Evolutionary conservation across 2,888 invertebrate genomes (phyloP).

Genomic region (Sarcophaga carnaria): DNA sequence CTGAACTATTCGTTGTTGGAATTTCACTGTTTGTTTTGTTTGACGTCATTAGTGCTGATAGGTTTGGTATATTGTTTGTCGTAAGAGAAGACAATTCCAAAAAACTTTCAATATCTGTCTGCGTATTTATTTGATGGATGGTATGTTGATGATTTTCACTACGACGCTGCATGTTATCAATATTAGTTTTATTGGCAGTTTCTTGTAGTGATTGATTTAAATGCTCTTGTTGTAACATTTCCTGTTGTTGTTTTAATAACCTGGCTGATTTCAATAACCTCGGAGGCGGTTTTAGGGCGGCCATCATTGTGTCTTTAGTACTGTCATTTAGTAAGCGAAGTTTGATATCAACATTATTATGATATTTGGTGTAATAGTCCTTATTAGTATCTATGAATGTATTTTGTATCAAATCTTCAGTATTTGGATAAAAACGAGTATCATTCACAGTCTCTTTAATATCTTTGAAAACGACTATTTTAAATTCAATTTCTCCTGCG

Average conservation of each 20-base stretch:
- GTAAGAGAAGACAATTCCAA: conserved; percentile 14
- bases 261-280: conserved; percentile 69
- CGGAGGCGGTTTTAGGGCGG: conserved; percentile 74
- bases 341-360: conserved; percentile 72
- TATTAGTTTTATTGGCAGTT: conserved; percentile 39
- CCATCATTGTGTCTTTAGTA: conserved; percentile 42
- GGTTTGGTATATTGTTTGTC: conserved; percentile 61
- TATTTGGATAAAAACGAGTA: conserved; percentile 78
- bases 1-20: conserved; percentile 12
- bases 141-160: conserved; percentile 32
- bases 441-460: conserved; percentile 77
- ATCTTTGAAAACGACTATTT: conserved; percentile 76
- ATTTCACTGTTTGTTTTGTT: conserved; percentile 19
- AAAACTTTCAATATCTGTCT: conserved; percentile 24
- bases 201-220: conserved; percentile 15
- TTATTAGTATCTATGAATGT: conserved; percentile 74
- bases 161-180: conserved; percentile 35
- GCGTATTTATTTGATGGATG: conserved; percentile 33
- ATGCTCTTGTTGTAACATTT: conserved; percentile 34
- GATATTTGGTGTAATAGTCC: conserved; percentile 77
- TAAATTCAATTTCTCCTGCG: conserved; percentile 83
- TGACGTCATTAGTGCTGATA: conserved; percentile 60
- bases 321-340: conserved; percentile 67
- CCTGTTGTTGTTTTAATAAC: conserved; percentile 46
- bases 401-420: conserved; percentile 75